phyloP scores from a whole-genome alignment of 2,113 vertebrate species.

The Nerophis ophidion region DNA sequence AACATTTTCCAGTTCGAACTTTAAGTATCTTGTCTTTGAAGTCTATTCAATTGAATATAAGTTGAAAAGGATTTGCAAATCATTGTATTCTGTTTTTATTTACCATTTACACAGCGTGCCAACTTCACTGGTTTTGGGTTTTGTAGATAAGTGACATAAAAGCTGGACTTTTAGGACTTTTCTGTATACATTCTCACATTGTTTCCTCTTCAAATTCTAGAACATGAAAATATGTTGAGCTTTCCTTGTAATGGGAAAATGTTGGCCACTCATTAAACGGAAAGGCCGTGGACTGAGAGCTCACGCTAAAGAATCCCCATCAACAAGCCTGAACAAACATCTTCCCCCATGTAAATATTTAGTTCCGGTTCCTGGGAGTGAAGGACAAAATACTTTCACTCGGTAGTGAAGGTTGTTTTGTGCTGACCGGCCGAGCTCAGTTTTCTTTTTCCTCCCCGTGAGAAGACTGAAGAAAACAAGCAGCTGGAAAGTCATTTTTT shows the following conservation, averaged over 20 bases:
- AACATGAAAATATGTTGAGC: neutral
- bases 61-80: no score
- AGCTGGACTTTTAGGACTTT: no score
- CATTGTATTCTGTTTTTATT: no score
- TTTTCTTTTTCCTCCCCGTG: constrained; percentile 49
- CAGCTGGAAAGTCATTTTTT: constrained; percentile 64
- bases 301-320: neutral
- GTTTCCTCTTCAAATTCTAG: no score
- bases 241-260: neutral
- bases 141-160: no score
- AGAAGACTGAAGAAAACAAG: constrained; percentile 62
- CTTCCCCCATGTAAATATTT: constrained; percentile 25
- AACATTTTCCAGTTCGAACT: no score
- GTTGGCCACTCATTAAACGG: neutral
- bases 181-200: no score
- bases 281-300: neutral
- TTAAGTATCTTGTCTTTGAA: no score
- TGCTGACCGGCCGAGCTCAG: constrained; percentile 50
- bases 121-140: no score
- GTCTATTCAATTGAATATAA: no score
- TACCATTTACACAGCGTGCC: no score
- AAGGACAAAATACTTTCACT: constrained; percentile 42
- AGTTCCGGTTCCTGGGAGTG: constrained; percentile 50
- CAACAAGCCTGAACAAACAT: constrained; percentile 4
- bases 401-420: constrained; percentile 36